Evolutionary conservation across 2,888 invertebrate genomes (phyloP), one percentile per base, ranked within the genome.

Genomic region (Mesoligia furuncula): DNA sequence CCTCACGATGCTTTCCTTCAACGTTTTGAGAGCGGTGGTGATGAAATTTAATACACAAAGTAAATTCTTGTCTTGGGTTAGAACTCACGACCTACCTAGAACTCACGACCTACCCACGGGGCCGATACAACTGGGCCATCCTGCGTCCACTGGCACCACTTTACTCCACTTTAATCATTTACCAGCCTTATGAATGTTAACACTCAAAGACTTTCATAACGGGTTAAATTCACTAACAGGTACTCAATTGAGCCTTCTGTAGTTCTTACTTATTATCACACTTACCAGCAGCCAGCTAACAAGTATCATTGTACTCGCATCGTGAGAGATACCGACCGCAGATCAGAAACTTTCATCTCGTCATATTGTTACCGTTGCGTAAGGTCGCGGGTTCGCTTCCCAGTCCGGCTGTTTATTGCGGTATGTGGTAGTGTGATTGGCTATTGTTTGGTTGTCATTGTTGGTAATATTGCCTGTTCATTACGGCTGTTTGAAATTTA

Each of bases 331-430:
- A 73, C 59, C 54, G 57, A 20, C 27, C 59, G 31, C 70, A 65
- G 73, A 87, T 81, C 87, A 69, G 76, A 57, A 9, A 81, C 88
- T 88, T 88, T 89, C 88, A 89, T 89, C 85, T 88, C 75, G 75
- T 81, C 77, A 75, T 78, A 86, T 72, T 79, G 79, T 74, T 67
- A 45, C 27, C 66, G 81, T 87, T 88, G 85, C 89, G 84, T 85
- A 87, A 88, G 76, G 84, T 84, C 72, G 71, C 64, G 59, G 39
- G 82, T 80, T 87, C 74, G 77, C 74, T 87, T 88, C 86, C 83
- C 85, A 70, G 76, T 88, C 45, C 68, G 75, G 65, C 54, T 68
- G 73, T 54, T 78, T 45, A 24, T 57, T 67, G 72, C 45, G 62
- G 67, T 67, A 68, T 67, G 48, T 39, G 27, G 20, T 24, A 8